phyloP scores from a whole-genome alignment of 2,797 vertebrate species.

The Phoeniculus purpureus region DNA sequence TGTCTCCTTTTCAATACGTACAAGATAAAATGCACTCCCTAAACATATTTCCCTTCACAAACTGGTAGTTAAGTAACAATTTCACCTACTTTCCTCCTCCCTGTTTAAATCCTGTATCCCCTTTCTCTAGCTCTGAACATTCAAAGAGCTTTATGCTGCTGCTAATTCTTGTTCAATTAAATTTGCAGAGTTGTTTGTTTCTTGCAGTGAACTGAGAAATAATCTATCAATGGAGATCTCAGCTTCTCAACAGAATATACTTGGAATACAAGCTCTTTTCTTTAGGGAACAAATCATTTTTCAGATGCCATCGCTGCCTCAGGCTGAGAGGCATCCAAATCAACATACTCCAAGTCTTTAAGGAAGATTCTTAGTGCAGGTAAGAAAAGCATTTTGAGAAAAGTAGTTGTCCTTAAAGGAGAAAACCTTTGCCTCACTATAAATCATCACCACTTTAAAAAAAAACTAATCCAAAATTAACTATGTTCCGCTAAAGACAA shows the following conservation, averaged over 20 bases:
- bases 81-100: not conserved
- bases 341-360: not conserved
- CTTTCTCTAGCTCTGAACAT: not conserved
- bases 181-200: conserved; percentile 6
- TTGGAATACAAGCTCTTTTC: not conserved
- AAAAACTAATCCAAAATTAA: not conserved
- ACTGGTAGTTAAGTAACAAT: conserved; percentile 24
- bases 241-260: not conserved
- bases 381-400: not conserved
- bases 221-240: not conserved
- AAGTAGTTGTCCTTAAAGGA: not conserved
- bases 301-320: not conserved
- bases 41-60: conserved; percentile 39
- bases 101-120: not conserved
- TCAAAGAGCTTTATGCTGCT: not conserved
- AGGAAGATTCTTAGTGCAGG: not conserved
- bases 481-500: not conserved
- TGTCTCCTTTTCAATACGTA: conserved; percentile 42
- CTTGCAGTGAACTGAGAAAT: conserved; percentile 8
- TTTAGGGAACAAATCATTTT: not conserved
- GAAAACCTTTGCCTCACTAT: not conserved
- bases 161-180: not conserved
- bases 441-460: not conserved
- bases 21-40: conserved; percentile 53
- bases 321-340: not conserved